Base-by-base conservation (phyloP, 2,888 invertebrate genomes). In the Pseudococcus longispinus region DNA sequence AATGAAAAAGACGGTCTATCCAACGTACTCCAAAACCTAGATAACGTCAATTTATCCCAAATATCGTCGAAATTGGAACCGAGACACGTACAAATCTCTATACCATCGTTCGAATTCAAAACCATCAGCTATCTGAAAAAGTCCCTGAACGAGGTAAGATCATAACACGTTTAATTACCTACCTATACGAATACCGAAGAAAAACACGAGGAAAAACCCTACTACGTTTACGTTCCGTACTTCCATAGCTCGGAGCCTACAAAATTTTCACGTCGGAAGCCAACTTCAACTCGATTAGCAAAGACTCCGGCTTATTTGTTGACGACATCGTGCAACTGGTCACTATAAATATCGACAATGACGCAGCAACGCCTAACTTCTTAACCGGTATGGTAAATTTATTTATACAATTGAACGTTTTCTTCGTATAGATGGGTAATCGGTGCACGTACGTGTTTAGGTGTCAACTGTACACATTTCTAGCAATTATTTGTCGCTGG, bases 311-410 rank as follows among this genome's bases (percentile, higher is more conserved):
- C n/a, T 90, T 94, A n/a, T 93, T 93, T 89, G 92, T 94, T 0
- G 93, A 94, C 88, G 94, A 94, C 89, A 90, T 94, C 88, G 94
- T 94, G 2, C 94, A 94, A 89, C 93, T 93, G 88, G 94, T 94
- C 0, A 92, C 93, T 1, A 92, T 94, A 0, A 92, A 93, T 11
- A 93, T 94, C 0, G 94, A 94, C 89, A 93, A 93, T 88, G 91
- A 92, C 0, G 92, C 92, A 29, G 91, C 92, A 11, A 90, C 91
- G 0, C 91, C 92, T 46, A 91, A 92, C 44, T 90, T 92, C 88
- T 88, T 94, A 1, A 90, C 92, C 82, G 92, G 92, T 93, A 90
- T 6, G 70, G 1, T 23, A 51, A 23, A 23, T 20, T 46, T 13
- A 13, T 13, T 44, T 46, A 46, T 2, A 15, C 15, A 46, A 46